phyloP scores from a whole-genome alignment of 1,140 invertebrate genomes.

The Micrasema longulum region DNA sequence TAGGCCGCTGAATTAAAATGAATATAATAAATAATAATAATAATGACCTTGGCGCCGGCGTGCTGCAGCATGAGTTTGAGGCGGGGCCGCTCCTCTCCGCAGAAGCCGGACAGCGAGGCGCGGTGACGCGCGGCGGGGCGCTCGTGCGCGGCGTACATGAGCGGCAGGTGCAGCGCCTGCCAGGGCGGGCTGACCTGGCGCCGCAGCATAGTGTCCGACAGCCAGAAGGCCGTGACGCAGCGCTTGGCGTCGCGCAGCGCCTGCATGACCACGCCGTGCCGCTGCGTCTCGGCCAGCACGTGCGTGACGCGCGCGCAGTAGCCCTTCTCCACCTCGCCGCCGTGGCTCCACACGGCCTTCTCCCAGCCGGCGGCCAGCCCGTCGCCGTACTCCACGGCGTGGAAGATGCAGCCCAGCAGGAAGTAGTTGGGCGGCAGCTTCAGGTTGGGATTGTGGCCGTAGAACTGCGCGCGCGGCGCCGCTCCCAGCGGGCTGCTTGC shows the following conservation, averaged over 20 bases:
- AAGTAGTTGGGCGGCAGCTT: conserved; percentile 90
- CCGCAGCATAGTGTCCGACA: conserved; percentile 88
- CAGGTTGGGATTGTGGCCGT: conserved; percentile 87
- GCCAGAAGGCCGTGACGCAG: conserved; percentile 94
- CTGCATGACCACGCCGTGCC: conserved; percentile 88
- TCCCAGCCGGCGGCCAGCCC: conserved; percentile 75
- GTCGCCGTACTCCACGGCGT: conserved; percentile 81
- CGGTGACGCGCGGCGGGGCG: conserved; percentile 76
- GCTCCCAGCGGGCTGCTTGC: conserved; percentile 55
- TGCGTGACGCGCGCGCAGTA: conserved; percentile 91
- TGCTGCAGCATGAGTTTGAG: conserved; percentile 85
- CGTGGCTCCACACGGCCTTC: conserved; percentile 85
- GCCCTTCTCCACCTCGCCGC: conserved; percentile 88
- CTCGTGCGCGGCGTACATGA: conserved; percentile 79
- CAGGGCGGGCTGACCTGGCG: conserved; percentile 90
- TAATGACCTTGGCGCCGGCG: conserved; percentile 86
- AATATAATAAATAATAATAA: too few species aligned
- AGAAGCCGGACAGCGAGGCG: conserved; percentile 88
- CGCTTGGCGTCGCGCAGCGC: conserved; percentile 81
- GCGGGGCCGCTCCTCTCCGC: conserved; percentile 82
- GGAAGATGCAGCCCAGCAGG: conserved; percentile 92
- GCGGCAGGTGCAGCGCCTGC: conserved; percentile 91
- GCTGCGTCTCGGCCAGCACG: conserved; percentile 90
- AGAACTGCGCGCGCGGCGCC: conserved; percentile 78
- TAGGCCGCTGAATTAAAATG: too few species aligned